Base-by-base conservation (phyloP, 2,113 vertebrate genomes). In the Menidia beryllina region DNA sequence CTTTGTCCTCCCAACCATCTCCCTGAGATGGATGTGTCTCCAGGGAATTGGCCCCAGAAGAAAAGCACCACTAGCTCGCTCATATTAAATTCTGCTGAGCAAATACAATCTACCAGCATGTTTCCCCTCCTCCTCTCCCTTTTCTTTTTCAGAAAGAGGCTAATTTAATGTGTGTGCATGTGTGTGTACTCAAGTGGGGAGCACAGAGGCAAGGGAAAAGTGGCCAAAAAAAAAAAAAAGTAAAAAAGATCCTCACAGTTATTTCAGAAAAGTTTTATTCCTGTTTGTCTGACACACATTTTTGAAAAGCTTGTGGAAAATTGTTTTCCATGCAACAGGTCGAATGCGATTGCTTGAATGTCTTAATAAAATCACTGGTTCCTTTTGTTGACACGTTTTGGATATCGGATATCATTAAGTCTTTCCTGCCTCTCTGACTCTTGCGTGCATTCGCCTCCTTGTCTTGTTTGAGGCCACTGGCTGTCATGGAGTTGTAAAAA, bases 61-160 rank as follows among this genome's bases (percentile, higher is more conserved):
- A 91, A 91, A 91, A 92, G 90, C 88, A 90, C 89, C 87, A 87
- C 88, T 71, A 88, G 81, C 83, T 87, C 53, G 38, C 83, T 89
- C 90, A 91, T 91, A 93, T 91, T 92, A 91, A 91, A 93, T 93
- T 93, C 88, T 93, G 92, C 91, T 92, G 91, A 90, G 91, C 92
- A 92, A 93, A 93, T 91, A 91, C 85, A 92, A 90, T 88, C 85
- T 62, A 68, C 69, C 83, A 77, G 82, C 71, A 71, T 87, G 76
- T 60, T 56, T 66, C 67, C 68, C 55, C 17, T n/a, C 13, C 12
- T n/a, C 27, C 43, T 23, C 55, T 20, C 4, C 7, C 23, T 12
- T 7, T 11, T 36, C 23, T 45, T 24, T 71, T 78, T 61, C 23
- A 43, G 72, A 75, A 87, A 83, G 64, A 65, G 79, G 56, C 77